A percentile compares a stretch with the other conserved stretches of the same genome.
Conservation (phyloP, 2,113 vertebrate genomes). For the Triplophysa rosa region DNA sequence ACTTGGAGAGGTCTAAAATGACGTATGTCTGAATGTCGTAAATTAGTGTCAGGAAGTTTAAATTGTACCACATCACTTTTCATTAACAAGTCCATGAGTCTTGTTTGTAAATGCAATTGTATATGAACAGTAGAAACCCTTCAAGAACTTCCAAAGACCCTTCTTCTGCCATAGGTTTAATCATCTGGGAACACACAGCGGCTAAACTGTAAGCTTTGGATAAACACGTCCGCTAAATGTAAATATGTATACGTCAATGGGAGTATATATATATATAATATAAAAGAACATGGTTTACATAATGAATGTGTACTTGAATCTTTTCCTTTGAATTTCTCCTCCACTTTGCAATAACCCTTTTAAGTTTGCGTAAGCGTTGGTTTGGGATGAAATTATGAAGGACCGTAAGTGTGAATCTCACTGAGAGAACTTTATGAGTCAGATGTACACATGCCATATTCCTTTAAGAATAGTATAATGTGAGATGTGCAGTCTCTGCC, state of each 20-base stretch:
- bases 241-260: neutral
- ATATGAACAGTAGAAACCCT: no score
- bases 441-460: conserved; percentile 8
- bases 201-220: no score
- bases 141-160: no score
- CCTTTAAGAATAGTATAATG: conserved; percentile 25
- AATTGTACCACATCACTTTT: no score
- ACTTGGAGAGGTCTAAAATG: no score
- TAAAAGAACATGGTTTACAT: neutral
- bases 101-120: no score
- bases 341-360: neutral
- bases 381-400: neutral
- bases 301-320: neutral
- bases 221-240: no score
- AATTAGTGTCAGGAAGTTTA: no score
- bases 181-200: no score
- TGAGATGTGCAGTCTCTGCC: conserved; percentile 35
- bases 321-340: neutral
- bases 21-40: no score
- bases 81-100: no score
- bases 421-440: neutral
- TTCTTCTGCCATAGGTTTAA: no score
- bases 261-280: neutral
- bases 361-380: neutral
- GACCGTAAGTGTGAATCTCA: neutral